Conservation (phyloP, 2,888 invertebrate species). For the Willowsia nigromaculata region DNA sequence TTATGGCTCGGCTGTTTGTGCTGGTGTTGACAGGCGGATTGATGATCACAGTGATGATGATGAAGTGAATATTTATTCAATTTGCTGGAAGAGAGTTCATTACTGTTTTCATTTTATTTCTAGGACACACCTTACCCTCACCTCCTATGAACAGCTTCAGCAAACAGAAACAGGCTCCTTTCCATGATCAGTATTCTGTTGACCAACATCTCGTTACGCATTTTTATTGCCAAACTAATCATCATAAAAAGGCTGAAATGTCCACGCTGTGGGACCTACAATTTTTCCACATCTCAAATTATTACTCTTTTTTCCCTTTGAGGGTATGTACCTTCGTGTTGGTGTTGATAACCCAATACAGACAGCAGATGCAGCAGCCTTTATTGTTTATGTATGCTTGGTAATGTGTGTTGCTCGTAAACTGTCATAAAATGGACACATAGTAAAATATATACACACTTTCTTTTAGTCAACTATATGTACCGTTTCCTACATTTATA, state of each 20-base stretch:
- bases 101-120: not conserved
- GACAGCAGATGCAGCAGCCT: not conserved
- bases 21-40: not conserved
- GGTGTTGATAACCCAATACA: not conserved
- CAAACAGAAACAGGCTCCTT: not conserved
- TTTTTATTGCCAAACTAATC: slow-evolving; percentile 20
- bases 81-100: not conserved
- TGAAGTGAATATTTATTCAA: slow-evolving; percentile 2
- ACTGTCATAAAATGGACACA: not conserved
- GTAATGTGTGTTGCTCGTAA: not conserved
- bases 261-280: not conserved
- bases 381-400: not conserved
- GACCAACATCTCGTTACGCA: slow-evolving; percentile 17
- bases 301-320: too few species aligned
- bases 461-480: too few species aligned
- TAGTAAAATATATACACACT: too few species aligned
- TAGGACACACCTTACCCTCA: not conserved
- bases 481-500: too few species aligned
- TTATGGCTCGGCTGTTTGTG: not conserved
- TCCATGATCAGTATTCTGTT: not conserved
- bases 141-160: not conserved
- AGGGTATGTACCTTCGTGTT: not conserved
- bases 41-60: not conserved
- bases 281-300: too few species aligned
- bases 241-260: slow-evolving; percentile 23